phyloP scores from a whole-genome alignment of 2,797 vertebrate genomes.

The Microctenopoma lineatum region DNA sequence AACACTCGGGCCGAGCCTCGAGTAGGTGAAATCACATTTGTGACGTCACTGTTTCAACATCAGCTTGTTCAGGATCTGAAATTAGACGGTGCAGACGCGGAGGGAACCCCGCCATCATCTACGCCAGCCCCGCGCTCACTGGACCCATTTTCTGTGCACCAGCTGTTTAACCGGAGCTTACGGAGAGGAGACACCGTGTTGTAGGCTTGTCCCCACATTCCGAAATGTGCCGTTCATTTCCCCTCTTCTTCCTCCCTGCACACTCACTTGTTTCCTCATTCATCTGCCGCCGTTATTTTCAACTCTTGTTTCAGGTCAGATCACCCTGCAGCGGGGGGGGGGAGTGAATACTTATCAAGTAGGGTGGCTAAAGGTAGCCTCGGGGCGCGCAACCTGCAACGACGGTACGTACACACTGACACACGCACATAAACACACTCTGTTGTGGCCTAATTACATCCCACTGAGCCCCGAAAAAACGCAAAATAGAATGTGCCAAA shows the following conservation, averaged over 20 bases:
- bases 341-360: slow-evolving; percentile 36
- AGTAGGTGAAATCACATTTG: no score
- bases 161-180: not conserved
- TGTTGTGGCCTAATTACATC: slow-evolving; percentile 46
- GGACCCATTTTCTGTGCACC: not conserved
- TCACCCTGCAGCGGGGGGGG: slow-evolving; percentile 28
- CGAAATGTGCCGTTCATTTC: not conserved
- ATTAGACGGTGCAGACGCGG: no score
- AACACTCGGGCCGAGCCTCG: no score
- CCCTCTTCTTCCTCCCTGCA: slow-evolving; percentile 3
- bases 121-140: no score
- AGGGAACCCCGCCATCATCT: no score
- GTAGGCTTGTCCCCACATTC: not conserved
- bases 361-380: slow-evolving; percentile 52
- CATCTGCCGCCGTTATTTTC: slow-evolving; percentile 22
- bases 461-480: slow-evolving; percentile 31
- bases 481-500: slow-evolving; percentile 47
- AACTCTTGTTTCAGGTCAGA: slow-evolving; percentile 59
- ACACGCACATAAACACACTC: slow-evolving; percentile 10
- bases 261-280: slow-evolving; percentile 18
- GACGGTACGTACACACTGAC: slow-evolving; percentile 20
- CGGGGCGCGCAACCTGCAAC: slow-evolving; percentile 48
- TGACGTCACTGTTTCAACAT: no score
- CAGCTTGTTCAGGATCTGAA: no score
- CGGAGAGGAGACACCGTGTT: not conserved